Percentiles rank a stretch among this genome's conserved stretches.
Conservation (phyloP, 2,113 vertebrate species). For the Paradoxurus hermaphroditus region DNA sequence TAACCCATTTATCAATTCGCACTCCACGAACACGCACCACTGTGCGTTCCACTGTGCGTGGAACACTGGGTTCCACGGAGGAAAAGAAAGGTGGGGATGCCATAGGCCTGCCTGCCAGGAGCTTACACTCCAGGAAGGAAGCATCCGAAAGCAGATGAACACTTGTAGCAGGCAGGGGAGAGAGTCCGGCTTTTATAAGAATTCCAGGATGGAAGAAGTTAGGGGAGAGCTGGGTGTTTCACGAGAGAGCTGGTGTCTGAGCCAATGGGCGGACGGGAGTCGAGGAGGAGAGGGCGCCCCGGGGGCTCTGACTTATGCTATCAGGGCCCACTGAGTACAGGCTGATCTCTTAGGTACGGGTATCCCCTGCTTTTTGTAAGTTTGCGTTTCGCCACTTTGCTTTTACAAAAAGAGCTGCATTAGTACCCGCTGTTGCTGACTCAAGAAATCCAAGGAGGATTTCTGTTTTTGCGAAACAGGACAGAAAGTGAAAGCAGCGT, state of each 20-base stretch:
- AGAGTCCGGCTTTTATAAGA: neutral
- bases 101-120: neutral
- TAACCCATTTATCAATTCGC: neutral
- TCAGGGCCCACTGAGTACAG: fast-evolving
- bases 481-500: neutral
- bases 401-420: neutral
- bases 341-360: neutral
- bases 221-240: neutral
- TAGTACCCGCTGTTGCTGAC: neutral
- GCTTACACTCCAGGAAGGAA: fast-evolving
- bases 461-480: neutral
- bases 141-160: neutral
- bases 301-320: neutral
- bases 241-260: neutral
- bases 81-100: neutral
- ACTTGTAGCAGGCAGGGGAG: no score
- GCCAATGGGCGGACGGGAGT: neutral
- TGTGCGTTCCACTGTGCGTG: no score
- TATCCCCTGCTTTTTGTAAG: neutral
- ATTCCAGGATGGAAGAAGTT: neutral
- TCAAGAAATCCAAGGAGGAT: neutral
- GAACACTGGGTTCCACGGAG: neutral
- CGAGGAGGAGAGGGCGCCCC: neutral
- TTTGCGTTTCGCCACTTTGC: neutral
- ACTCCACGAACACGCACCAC: no score